Evolutionary conservation across 2,888 invertebrate species (phyloP).

Genomic region (Balanococcus diminutus): DNA sequence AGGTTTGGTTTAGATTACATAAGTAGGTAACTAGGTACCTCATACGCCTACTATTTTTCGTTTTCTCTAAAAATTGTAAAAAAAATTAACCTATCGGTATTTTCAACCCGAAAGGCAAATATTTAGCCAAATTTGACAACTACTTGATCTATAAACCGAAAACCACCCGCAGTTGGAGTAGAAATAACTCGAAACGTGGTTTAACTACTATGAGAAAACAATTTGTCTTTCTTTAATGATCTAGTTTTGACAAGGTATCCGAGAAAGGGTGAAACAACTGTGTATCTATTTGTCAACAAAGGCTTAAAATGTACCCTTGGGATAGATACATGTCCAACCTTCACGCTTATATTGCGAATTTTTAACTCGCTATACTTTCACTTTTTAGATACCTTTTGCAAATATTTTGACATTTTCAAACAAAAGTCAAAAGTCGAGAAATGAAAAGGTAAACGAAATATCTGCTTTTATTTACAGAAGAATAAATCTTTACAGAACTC

Average conservation of each 20-base stretch:
- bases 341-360: constrained; percentile 3
- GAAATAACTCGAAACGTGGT: constrained; percentile 30
- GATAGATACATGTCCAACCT: constrained; percentile 20
- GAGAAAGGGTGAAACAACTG: constrained; percentile 44
- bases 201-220: constrained; percentile 16
- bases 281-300: constrained; percentile 47
- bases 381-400: constrained; percentile 30
- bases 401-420: constrained; percentile 36
- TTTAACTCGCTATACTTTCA: neutral
- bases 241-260: constrained; percentile 18
- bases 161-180: constrained; percentile 7
- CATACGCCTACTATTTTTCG: neutral
- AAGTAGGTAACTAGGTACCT: neutral
- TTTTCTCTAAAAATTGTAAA: neutral
- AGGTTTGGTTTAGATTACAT: too few relatives aligned
- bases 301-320: constrained; percentile 46
- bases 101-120: neutral
- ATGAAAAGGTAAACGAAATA: constrained; percentile 1
- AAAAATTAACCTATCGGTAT: too few relatives aligned
- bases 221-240: constrained; percentile 41
- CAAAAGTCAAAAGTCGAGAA: too few relatives aligned
- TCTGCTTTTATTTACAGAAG: neutral
- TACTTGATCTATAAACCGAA: neutral
- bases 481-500: neutral
- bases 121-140: neutral